A percentile compares a stretch with the other conserved stretches of the same genome.
Evolutionary conservation across 2,888 invertebrate species (phyloP).

Genomic region (Sialis lutaria): DNA sequence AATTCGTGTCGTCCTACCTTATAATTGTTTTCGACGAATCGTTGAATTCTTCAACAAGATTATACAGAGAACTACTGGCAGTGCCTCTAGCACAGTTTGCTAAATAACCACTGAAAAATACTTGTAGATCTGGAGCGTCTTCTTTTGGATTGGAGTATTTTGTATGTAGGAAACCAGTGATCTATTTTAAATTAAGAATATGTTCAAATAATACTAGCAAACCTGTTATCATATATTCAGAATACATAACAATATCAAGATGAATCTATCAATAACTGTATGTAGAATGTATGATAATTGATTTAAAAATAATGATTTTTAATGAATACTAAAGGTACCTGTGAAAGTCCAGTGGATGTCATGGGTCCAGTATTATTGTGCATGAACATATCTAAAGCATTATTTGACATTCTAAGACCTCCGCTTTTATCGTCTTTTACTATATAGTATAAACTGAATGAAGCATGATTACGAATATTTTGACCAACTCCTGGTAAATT

Average conservation of each 20-base stretch:
- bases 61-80: too few species aligned
- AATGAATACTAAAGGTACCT: slow-evolving; percentile 3
- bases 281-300: too few species aligned
- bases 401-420: slow-evolving; percentile 3
- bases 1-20: too few species aligned
- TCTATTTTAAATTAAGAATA: background rate
- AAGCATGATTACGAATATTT: slow-evolving; percentile 14
- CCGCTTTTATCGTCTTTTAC: slow-evolving; percentile 3
- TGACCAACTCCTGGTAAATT: slow-evolving; percentile 22
- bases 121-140: slow-evolving; percentile 8
- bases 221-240: too few species aligned
- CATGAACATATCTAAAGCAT: slow-evolving; percentile 5
- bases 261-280: too few species aligned
- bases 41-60: too few species aligned
- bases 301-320: too few species aligned
- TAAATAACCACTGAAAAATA: slow-evolving; percentile 8
- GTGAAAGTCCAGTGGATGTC: slow-evolving; percentile 9
- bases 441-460: slow-evolving; percentile 7
- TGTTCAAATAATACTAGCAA: too few species aligned
- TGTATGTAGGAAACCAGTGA: slow-evolving; percentile 7
- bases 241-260: too few species aligned
- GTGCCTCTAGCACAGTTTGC: slow-evolving; percentile 4
- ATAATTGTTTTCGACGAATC: too few species aligned
- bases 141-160: slow-evolving; percentile 5
- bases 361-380: slow-evolving; percentile 6